Conservation (phyloP, 2,888 invertebrate genomes). For the Apotomis betuletana region DNA sequence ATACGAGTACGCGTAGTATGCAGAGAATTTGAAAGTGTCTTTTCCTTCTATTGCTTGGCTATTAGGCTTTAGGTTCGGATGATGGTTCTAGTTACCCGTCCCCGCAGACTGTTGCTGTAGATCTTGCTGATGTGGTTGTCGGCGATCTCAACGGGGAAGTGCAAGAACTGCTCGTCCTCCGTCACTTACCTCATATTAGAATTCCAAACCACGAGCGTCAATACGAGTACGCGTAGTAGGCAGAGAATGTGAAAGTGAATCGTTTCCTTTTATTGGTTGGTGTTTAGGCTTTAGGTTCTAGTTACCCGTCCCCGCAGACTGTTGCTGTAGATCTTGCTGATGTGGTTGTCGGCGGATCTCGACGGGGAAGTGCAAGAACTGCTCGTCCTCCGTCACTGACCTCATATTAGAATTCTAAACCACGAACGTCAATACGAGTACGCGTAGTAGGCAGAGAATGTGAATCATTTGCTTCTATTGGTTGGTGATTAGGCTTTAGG, state of each 20-base stretch:
- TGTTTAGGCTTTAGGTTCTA: conserved; percentile 38
- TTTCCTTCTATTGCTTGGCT: no score
- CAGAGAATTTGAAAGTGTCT: no score
- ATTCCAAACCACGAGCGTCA: no score
- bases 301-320: conserved; percentile 91
- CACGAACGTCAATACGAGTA: no score
- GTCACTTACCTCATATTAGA: conserved; percentile 53
- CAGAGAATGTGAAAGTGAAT: no score
- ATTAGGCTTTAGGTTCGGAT: conserved; percentile 31
- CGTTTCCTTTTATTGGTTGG: no score
- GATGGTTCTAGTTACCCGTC: conserved; percentile 75
- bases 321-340: conserved; percentile 96
- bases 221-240: no score
- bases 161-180: conserved; percentile 93
- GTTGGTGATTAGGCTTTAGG: no score
- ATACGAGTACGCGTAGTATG: no score
- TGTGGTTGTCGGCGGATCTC: conserved; percentile 97
- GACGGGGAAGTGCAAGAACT: conserved; percentile 93
- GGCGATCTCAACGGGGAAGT: conserved; percentile 94
- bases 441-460: no score
- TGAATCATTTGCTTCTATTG: no score
- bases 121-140: conserved; percentile 97
- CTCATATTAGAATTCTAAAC: no score
- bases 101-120: conserved; percentile 95
- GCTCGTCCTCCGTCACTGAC: conserved; percentile 93